Conservation (phyloP, 2,113 vertebrate genomes). For the Pteruthius melanotis region DNA sequence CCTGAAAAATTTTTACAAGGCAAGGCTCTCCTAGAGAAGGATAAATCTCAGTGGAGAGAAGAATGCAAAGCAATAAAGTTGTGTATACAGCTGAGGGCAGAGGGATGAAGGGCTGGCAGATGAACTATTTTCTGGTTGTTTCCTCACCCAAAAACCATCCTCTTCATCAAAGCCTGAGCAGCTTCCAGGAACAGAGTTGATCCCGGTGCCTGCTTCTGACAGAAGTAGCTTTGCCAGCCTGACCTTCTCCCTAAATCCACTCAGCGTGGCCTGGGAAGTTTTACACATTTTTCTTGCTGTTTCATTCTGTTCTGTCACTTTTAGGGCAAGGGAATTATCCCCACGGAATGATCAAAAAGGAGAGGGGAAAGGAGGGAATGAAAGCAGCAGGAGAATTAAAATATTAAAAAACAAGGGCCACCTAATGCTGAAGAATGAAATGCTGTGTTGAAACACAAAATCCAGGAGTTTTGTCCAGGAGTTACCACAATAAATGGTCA, state of each 20-base stretch:
- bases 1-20: neutral
- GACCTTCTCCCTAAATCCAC: neutral
- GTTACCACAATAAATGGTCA: accelerated
- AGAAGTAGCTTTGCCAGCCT: neutral
- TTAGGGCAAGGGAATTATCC: neutral
- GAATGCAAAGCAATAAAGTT: neutral
- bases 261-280: neutral
- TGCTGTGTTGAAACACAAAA: neutral
- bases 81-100: neutral
- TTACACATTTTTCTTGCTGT: neutral
- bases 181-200: neutral
- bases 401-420: neutral
- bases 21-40: neutral
- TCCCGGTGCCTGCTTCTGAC: neutral
- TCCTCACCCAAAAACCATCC: neutral
- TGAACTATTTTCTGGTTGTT: neutral
- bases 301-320: neutral
- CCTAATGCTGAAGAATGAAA: neutral
- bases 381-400: neutral
- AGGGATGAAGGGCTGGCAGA: neutral
- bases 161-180: neutral
- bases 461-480: neutral
- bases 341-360: neutral
- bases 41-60: neutral
- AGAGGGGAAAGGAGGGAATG: accelerated